Percentiles rank a stretch among this genome's conserved stretches.
phyloP scores from a whole-genome alignment of 2,888 invertebrate species.

The Thera obeliscata region DNA sequence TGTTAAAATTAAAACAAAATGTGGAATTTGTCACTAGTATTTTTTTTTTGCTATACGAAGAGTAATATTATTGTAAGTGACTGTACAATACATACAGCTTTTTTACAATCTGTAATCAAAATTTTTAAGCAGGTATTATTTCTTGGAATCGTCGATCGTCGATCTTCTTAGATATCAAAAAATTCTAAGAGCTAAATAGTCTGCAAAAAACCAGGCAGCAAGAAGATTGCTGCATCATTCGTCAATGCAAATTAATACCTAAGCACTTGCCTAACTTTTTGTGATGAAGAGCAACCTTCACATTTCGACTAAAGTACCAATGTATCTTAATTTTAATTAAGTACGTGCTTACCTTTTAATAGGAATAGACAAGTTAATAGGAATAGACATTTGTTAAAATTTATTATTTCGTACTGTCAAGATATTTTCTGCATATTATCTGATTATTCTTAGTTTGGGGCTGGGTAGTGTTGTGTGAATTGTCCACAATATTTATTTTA shows the following conservation, averaged over 20 bases:
- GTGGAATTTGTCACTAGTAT: too few relatives aligned
- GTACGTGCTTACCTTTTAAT: background rate
- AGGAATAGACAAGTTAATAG: background rate
- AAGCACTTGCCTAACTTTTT: constrained; percentile 24
- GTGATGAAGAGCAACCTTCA: constrained; percentile 26
- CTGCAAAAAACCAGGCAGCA: constrained; percentile 1
- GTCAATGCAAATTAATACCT: constrained; percentile 7
- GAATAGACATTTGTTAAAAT: background rate
- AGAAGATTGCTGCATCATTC: constrained; percentile 10
- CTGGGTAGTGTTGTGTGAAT: too few relatives aligned
- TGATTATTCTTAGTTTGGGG: too few relatives aligned
- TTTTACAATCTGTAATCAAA: background rate
- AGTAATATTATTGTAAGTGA: too few relatives aligned
- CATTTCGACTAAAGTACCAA: constrained; percentile 17
- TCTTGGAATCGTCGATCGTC: background rate
- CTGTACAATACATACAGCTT: too few relatives aligned
- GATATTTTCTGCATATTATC: too few relatives aligned
- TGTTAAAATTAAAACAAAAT: too few relatives aligned
- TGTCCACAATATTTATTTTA: too few relatives aligned
- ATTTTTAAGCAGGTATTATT: background rate
- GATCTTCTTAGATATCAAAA: background rate
- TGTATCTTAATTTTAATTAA: constrained; percentile 12
- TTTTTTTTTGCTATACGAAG: too few relatives aligned
- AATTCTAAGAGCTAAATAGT: background rate
- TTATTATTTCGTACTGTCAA: too few relatives aligned